Base-by-base conservation (phyloP, 2,797 vertebrate genomes). In the Mormyrops boulengeri region DNA sequence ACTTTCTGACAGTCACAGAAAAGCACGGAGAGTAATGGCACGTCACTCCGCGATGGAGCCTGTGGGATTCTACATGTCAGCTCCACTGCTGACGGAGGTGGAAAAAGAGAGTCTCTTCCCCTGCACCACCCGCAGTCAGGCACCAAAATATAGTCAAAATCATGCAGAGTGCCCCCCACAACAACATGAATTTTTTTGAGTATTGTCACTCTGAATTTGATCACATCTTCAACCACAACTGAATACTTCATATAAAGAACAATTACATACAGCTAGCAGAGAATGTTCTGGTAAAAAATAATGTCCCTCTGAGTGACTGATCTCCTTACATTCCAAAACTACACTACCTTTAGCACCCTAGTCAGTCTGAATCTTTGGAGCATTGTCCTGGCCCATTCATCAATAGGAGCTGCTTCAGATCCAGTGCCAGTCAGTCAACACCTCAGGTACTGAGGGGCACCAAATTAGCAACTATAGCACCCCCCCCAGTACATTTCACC, bases 1-100 rank as follows among this genome's bases (percentile, higher is more conserved):
- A 91, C 88, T 89, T 90, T 62, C 87, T 91, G 87, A 84, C 90
- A 89, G 66, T 34, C 5, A 22, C 53, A 89, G 26, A 77, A 91
- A 89, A 87, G 88, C 88, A 84, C 62, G 62, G 50, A 41, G 38
- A 26, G 57, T n/a, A 53, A 88, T 6, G 38, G 47, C n/a, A 60
- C 77, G 19, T 60, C 30, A 41, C 30, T n/a, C 49, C 38, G 34
- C 3, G 0, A 44, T 44, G 34, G 73, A 12, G 50, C 52, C 73
- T 47, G 17, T 26, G 44, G 77, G 49, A 12, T 11, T 44, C 62
- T 22, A 66, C 9, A 84, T n/a, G 14, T 84, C 80, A 49, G 41
- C 19, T 49, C 22, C 49, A 14, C 26, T 66, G 62, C 62, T 66
- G 62, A 66, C 26, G 26, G 26, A 66, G 26, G 62, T 4, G 62